A percentile compares a stretch with the other conserved stretches of the same genome.
Evolutionary conservation across 2,797 vertebrate genomes (phyloP).

Genomic region (Myotis vivesi): DNA sequence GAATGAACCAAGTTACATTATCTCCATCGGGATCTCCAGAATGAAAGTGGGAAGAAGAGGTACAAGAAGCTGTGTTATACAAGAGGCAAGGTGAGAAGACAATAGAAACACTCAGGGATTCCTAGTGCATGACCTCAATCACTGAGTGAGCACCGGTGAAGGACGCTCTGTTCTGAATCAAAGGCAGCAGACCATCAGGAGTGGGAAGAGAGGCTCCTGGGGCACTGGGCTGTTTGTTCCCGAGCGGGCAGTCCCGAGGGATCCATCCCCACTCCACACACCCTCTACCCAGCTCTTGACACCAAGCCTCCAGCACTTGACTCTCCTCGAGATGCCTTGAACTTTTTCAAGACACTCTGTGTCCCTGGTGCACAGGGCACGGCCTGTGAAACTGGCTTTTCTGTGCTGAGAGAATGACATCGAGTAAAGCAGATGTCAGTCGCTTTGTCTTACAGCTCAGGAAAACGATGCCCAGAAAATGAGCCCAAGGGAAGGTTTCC

Average conservation of each 20-base stretch:
- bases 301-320: neutral
- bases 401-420: neutral
- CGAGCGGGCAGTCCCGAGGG: rapidly evolving
- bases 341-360: neutral
- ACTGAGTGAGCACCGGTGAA: conserved; percentile 68
- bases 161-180: conserved; percentile 62
- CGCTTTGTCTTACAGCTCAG: neutral
- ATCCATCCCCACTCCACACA: neutral
- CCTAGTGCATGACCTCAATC: conserved; percentile 52
- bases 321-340: neutral
- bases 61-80: conserved; percentile 42
- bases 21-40: neutral
- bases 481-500: neutral
- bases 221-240: rapidly evolving
- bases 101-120: conserved; percentile 63
- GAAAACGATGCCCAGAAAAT: neutral
- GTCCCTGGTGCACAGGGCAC: neutral
- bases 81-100: conserved; percentile 22
- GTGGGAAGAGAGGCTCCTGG: neutral
- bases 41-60: neutral
- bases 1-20: neutral
- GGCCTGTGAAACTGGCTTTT: neutral
- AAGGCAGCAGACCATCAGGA: conserved; percentile 28
- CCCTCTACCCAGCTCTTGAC: neutral
- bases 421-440: neutral